These are phyloP conservation scores for Saguinus midas DNA, from an alignment of 2,113 vertebrate species.

Conservation along the genomic window DNA sequence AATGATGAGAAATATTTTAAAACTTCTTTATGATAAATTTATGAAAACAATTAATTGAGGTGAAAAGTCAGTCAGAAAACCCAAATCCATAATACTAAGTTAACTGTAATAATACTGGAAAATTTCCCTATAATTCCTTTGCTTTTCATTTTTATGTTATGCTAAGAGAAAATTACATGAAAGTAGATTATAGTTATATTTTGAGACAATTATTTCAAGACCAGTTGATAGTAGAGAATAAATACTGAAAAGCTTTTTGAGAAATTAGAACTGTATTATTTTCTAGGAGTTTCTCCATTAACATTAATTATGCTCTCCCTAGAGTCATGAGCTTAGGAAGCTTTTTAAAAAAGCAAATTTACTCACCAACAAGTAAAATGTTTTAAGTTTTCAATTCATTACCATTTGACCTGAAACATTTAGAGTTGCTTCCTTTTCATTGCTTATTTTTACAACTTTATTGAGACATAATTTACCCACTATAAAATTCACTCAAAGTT, in stretches of 20 bases:
- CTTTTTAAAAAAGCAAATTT: slow-evolving; percentile 54
- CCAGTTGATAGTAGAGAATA: slow-evolving; percentile 49
- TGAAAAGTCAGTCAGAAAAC: slow-evolving; percentile 53
- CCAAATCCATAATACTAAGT: slow-evolving; percentile 33
- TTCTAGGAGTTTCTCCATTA: slow-evolving; percentile 48
- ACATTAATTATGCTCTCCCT: slow-evolving; percentile 48
- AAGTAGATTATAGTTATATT: slow-evolving; percentile 59
- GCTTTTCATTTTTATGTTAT: not conserved
- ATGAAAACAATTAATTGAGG: slow-evolving; percentile 53
- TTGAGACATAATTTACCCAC: slow-evolving; percentile 15
- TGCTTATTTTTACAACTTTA: slow-evolving; percentile 17
- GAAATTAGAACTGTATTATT: slow-evolving; percentile 52
- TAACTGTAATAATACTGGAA: slow-evolving; percentile 35
- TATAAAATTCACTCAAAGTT: not conserved
- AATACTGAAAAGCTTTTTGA: slow-evolving; percentile 53
- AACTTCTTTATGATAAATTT: slow-evolving; percentile 28
- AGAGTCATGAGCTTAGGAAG: slow-evolving; percentile 34
- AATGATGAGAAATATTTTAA: not conserved
- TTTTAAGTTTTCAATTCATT: slow-evolving; percentile 43
- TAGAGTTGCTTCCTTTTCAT: not conserved
- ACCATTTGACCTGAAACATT: slow-evolving; percentile 44
- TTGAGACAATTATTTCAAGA: slow-evolving; percentile 69
- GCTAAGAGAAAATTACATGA: slow-evolving; percentile 52
- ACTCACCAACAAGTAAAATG: slow-evolving; percentile 28
- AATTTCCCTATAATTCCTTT: slow-evolving; percentile 4